Evolutionary conservation across 2,888 invertebrate species (phyloP).

Genomic region (Sclerodermus sp.): DNA sequence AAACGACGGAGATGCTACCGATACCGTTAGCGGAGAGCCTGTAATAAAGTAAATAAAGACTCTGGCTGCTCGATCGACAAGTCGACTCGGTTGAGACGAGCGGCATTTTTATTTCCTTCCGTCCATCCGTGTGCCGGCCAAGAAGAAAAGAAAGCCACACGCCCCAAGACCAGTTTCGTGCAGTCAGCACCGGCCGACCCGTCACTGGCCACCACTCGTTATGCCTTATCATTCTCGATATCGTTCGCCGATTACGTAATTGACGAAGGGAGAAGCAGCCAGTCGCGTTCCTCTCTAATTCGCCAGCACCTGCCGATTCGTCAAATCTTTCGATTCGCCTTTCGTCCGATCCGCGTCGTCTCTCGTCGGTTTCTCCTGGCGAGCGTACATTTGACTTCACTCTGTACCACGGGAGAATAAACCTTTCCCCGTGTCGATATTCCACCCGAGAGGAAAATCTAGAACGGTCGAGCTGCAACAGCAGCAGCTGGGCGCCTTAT

Average conservation of each 20-base stretch:
- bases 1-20: conserved; percentile 35
- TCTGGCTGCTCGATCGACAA: conserved; percentile 32
- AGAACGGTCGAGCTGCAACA: no score
- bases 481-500: no score
- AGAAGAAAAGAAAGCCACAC: conserved; percentile 13
- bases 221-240: conserved; percentile 38
- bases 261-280: conserved; percentile 25
- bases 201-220: conserved; percentile 18
- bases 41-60: conserved; percentile 56
- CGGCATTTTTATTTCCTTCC: conserved; percentile 38
- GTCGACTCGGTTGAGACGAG: conserved; percentile 31
- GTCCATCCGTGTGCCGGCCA: conserved; percentile 6
- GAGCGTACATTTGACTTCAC: no score
- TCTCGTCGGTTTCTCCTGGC: no score
- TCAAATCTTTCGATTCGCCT: conserved; percentile 16
- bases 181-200: conserved; percentile 6
- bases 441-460: no score
- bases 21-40: conserved; percentile 52
- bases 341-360: no score
- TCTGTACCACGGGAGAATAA: no score
- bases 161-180: conserved; percentile 24
- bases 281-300: conserved; percentile 27
- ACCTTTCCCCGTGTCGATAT: no score
- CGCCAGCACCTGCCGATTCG: conserved; percentile 40
- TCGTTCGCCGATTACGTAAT: conserved; percentile 37